phyloP scores from a whole-genome alignment of 1,140 invertebrate species.

The Mercenaria mercenaria region DNA sequence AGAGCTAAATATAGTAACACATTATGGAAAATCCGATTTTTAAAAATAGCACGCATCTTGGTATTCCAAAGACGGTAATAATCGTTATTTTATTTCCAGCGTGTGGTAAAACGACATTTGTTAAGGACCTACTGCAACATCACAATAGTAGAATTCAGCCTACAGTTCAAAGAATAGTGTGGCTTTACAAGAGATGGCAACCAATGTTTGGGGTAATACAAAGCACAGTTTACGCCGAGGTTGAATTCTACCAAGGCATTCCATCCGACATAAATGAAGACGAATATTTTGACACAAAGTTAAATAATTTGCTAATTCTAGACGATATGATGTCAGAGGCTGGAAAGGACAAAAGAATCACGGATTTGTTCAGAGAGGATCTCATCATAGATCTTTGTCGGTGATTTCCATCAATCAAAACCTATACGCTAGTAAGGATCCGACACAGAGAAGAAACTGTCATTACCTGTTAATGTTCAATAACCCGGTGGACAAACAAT shows the following conservation, averaged over 20 bases:
- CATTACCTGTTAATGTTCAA: constrained; percentile 28
- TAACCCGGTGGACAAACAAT: constrained; percentile 25
- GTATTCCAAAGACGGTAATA: too few relatives aligned
- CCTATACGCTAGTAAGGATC: constrained; percentile 1
- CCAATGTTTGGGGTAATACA: not conserved
- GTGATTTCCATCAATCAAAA: constrained; percentile 41
- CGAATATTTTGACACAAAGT: constrained; percentile 12
- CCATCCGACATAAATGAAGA: constrained; percentile 38
- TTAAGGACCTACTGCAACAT: constrained; percentile 6
- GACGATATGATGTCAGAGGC: constrained; percentile 34
- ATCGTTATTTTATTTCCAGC: too few relatives aligned
- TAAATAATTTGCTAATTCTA: constrained; percentile 40
- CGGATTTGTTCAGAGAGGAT: not conserved
- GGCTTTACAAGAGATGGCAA: constrained; percentile 46
- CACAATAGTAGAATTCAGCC: not conserved
- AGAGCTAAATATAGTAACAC: too few relatives aligned
- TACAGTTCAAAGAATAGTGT: constrained; percentile 33
- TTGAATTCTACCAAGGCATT: constrained; percentile 50
- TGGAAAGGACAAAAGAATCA: constrained; percentile 43
- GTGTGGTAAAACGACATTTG: constrained; percentile 25
- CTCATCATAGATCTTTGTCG: constrained; percentile 33
- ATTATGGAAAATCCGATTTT: too few relatives aligned
- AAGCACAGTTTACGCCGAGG: constrained; percentile 15
- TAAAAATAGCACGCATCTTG: too few relatives aligned
- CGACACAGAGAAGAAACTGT: constrained; percentile 46